A percentile compares a stretch with the other conserved stretches of the same genome.
phyloP scores from a whole-genome alignment of 2,888 invertebrate species.

The Drosophila macrothrix region DNA sequence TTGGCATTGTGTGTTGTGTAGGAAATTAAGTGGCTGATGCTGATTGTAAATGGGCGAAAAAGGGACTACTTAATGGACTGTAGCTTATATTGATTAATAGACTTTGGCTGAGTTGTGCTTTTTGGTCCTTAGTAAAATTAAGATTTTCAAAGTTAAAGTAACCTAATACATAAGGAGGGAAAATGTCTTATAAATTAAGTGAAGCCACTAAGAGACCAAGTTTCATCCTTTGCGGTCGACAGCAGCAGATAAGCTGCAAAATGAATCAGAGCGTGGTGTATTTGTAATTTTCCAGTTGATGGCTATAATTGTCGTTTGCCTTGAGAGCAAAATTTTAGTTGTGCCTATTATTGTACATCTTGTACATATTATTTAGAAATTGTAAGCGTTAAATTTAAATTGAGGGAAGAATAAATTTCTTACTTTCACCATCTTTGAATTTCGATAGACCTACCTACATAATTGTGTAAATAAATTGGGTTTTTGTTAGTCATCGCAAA shows the following conservation, averaged over 20 bases:
- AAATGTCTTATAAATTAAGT: conserved; percentile 12
- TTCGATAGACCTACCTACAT: neutral
- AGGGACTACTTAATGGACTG: conserved; percentile 19
- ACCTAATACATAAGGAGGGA: neutral
- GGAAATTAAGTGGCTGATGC: conserved; percentile 67
- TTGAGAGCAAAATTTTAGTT: neutral
- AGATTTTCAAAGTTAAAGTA: conserved; percentile 9
- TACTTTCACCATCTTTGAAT: neutral
- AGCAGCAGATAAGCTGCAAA: neutral
- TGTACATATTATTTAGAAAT: too few species aligned
- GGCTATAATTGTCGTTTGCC: conserved; percentile 3
- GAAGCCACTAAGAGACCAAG: conserved; percentile 1
- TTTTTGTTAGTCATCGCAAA: neutral
- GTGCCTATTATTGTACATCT: neutral
- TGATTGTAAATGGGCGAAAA: conserved; percentile 26
- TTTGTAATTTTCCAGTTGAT: conserved; percentile 23
- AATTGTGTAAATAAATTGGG: neutral
- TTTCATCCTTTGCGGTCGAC: conserved; percentile 4
- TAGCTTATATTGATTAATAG: conserved; percentile 48
- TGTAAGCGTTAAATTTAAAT: neutral
- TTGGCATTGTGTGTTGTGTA: conserved; percentile 17
- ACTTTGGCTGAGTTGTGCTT: neutral
- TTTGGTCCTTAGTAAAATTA: conserved; percentile 2
- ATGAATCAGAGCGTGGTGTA: conserved; percentile 18
- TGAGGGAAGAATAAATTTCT: neutral